These are phyloP conservation scores for Agelastica alni DNA, from an alignment of 2,888 invertebrate genomes.

Conservation along the genomic window DNA sequence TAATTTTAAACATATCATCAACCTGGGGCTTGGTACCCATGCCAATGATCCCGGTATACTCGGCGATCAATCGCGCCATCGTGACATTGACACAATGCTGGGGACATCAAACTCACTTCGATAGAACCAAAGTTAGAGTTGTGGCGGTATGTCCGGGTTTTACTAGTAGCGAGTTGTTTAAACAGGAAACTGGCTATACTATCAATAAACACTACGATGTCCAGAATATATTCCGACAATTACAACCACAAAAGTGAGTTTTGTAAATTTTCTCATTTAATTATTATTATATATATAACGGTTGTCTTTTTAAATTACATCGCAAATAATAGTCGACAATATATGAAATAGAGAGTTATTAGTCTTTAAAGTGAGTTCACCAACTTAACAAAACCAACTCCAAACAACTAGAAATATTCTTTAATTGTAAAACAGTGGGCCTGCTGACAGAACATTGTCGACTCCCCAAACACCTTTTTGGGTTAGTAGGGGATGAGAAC, in stretches of 20 bases:
- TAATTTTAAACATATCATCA: conserved; percentile 35
- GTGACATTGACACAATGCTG: conserved; percentile 30
- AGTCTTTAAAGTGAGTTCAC: too few species aligned
- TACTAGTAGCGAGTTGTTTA: conserved; percentile 36
- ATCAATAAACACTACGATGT: neutral
- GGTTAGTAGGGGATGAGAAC: too few species aligned
- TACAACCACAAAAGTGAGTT: neutral
- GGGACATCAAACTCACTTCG: conserved; percentile 40
- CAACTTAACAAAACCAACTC: too few species aligned
- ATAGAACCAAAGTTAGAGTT: conserved; percentile 58
- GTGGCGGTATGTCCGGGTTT: conserved; percentile 60
- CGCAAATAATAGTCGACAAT: too few species aligned
- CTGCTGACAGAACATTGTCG: too few species aligned
- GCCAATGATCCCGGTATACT: conserved; percentile 27
- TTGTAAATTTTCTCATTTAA: neutral
- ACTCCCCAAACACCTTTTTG: too few species aligned
- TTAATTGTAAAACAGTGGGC: too few species aligned
- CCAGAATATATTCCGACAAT: conserved; percentile 1
- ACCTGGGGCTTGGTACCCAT: conserved; percentile 19
- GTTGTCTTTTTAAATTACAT: too few species aligned
- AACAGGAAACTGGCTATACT: neutral
- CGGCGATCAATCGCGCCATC: conserved; percentile 34
- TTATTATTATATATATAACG: too few species aligned
- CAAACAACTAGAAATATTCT: too few species aligned
- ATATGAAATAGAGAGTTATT: too few species aligned